These are phyloP conservation scores for Thamnophis sirtalis DNA, from an alignment of 2,113 vertebrate genomes.

Conservation along the genomic window DNA sequence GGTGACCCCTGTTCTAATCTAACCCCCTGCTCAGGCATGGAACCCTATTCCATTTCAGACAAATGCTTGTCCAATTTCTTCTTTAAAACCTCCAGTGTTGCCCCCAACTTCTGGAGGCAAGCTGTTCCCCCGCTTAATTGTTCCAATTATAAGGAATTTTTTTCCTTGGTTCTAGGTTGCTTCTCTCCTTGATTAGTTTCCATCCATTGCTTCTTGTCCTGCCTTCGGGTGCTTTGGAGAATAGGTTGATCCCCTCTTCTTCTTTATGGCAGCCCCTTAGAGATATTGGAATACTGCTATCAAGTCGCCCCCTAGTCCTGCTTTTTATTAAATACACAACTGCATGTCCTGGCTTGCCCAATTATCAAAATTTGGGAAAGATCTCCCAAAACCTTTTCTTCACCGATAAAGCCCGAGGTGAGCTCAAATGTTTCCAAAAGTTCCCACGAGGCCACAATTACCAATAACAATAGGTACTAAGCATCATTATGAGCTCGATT, in stretches of 20 bases:
- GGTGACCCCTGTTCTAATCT: too few relatives aligned
- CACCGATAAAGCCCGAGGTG: not conserved
- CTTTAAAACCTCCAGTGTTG: not conserved
- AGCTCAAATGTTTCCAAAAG: not conserved
- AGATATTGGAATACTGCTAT: not conserved
- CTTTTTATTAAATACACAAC: not conserved
- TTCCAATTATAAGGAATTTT: not conserved
- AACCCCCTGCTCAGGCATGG: too few relatives aligned
- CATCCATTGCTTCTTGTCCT: not conserved
- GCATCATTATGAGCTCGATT: not conserved
- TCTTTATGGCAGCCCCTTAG: not conserved
- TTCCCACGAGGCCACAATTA: not conserved
- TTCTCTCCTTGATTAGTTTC: not conserved
- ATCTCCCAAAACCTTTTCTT: not conserved
- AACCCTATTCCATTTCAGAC: too few relatives aligned
- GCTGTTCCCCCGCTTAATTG: not conserved
- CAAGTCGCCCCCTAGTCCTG: not conserved
- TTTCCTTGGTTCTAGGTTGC: not conserved
- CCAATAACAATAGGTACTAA: not conserved
- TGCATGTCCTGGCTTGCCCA: not conserved
- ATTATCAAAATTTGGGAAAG: not conserved
- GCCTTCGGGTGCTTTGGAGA: not conserved
- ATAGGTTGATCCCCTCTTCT: not conserved
- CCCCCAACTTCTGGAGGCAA: not conserved
- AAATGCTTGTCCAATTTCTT: not conserved